These are phyloP conservation scores for Dermolepida albohirtum DNA, from an alignment of 2,888 invertebrate species.

Conservation along the genomic window DNA sequence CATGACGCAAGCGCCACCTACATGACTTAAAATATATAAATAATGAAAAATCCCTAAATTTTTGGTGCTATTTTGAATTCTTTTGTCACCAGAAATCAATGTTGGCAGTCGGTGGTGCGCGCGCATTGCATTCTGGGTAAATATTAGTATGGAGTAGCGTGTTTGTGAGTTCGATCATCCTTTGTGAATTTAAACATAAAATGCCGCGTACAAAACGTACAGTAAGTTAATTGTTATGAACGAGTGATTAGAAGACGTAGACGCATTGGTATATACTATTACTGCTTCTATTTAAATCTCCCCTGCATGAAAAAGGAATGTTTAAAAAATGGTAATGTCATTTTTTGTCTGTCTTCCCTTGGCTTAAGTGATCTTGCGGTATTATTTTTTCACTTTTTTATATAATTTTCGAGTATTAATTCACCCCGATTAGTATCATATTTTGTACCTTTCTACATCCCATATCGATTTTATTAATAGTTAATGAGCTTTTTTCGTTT, in stretches of 20 bases:
- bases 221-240: conserved; percentile 59
- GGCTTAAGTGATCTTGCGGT: conserved; percentile 35
- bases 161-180: conserved; percentile 48
- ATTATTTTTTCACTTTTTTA: conserved; percentile 47
- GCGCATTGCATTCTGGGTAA: conserved; percentile 60
- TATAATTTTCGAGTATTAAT: conserved; percentile 30
- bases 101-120: conserved; percentile 57
- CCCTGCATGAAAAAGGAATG: conserved; percentile 55
- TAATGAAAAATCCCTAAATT: conserved; percentile 61
- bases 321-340: conserved; percentile 62
- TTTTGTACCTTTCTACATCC: conserved; percentile 1
- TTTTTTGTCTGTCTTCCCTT: conserved; percentile 54
- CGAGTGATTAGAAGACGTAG: conserved; percentile 43
- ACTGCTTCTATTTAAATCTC: conserved; percentile 48
- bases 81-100: conserved; percentile 65
- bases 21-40: conserved; percentile 21
- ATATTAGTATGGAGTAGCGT: conserved; percentile 60
- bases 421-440: conserved; percentile 16
- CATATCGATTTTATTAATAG: conserved; percentile 42
- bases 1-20: conserved; percentile 7
- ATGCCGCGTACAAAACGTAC: conserved; percentile 65
- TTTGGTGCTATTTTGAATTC: conserved; percentile 63
- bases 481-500: conserved; percentile 50
- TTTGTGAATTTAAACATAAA: conserved; percentile 42
- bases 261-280: conserved; percentile 43